A percentile compares a stretch with the other conserved stretches of the same genome.
Conservation (phyloP, 2,888 invertebrate genomes). For the Ametastegia equiseti region DNA sequence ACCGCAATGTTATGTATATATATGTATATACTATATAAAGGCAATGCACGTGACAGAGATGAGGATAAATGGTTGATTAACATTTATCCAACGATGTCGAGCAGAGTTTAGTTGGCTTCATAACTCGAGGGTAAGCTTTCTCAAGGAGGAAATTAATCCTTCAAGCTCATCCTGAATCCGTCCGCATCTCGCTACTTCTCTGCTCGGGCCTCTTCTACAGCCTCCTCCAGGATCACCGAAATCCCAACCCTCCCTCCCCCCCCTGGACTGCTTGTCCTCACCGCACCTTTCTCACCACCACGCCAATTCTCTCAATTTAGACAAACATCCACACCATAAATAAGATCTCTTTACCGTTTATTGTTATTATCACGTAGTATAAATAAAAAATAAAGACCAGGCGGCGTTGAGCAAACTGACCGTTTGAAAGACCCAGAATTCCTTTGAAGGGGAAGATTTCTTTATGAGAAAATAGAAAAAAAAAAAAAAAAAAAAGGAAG, state of each 20-base stretch:
- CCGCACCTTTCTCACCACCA: slow-evolving; percentile 29
- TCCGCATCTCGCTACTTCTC: slow-evolving; percentile 37
- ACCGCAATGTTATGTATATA: neutral
- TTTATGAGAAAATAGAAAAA: no score
- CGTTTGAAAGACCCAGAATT: neutral
- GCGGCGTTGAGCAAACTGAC: neutral
- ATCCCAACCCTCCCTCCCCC: slow-evolving; percentile 20
- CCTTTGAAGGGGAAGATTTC: no score
- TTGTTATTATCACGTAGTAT: neutral
- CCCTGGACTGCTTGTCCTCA: no score
- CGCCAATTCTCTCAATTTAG: slow-evolving; percentile 14
- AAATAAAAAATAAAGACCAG: no score
- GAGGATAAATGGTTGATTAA: slow-evolving; percentile 51
- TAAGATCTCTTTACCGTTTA: neutral
- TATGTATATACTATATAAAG: no score
- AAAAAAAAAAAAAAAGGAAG: no score
- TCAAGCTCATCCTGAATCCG: slow-evolving; percentile 49
- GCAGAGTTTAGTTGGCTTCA: slow-evolving; percentile 49
- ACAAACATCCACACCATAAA: slow-evolving; percentile 16
- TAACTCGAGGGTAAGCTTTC: slow-evolving; percentile 51
- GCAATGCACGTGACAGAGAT: slow-evolving; percentile 35
- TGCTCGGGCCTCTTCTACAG: neutral
- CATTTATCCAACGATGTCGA: slow-evolving; percentile 50
- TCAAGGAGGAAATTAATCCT: slow-evolving; percentile 52
- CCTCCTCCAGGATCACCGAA: slow-evolving; percentile 29